phyloP scores from a whole-genome alignment of 2,113 vertebrate species.

The Python bivittatus region DNA sequence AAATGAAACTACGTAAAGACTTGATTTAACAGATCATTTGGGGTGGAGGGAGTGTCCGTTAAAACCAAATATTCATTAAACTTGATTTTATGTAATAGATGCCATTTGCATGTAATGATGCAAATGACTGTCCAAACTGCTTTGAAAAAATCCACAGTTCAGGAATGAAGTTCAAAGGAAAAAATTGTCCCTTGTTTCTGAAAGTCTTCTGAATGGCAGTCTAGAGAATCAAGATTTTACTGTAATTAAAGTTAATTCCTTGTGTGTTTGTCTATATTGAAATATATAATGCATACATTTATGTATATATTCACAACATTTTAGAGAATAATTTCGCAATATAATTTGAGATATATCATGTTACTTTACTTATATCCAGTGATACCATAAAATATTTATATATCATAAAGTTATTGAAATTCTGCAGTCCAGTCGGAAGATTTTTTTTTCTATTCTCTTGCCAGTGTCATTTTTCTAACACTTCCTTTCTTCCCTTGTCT shows the following conservation, averaged over 20 bases:
- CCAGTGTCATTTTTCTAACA: slow-evolving; percentile 23
- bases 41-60: neutral
- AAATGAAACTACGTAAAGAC: slow-evolving; percentile 38
- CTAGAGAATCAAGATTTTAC: slow-evolving; percentile 45
- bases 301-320: slow-evolving; percentile 61
- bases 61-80: neutral
- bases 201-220: neutral
- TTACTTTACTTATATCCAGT: slow-evolving; percentile 32
- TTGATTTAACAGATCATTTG: neutral
- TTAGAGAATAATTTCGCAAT: slow-evolving; percentile 63
- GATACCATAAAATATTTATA: slow-evolving; percentile 52
- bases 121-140: neutral
- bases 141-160: neutral
- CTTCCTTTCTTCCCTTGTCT: slow-evolving; percentile 47
- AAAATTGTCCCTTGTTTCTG: neutral
- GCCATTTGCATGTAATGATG: neutral
- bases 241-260: slow-evolving; percentile 43
- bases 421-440: slow-evolving; percentile 37
- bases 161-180: neutral
- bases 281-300: slow-evolving; percentile 7
- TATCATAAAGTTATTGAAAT: slow-evolving; percentile 51
- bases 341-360: slow-evolving; percentile 49
- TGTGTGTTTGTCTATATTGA: neutral
- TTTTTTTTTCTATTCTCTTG: slow-evolving; percentile 13
- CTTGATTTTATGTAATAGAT: neutral